A percentile compares a stretch with the other conserved stretches of the same genome.
Conservation (phyloP, 2,113 vertebrate genomes). For the Epinephelus lanceolatus region DNA sequence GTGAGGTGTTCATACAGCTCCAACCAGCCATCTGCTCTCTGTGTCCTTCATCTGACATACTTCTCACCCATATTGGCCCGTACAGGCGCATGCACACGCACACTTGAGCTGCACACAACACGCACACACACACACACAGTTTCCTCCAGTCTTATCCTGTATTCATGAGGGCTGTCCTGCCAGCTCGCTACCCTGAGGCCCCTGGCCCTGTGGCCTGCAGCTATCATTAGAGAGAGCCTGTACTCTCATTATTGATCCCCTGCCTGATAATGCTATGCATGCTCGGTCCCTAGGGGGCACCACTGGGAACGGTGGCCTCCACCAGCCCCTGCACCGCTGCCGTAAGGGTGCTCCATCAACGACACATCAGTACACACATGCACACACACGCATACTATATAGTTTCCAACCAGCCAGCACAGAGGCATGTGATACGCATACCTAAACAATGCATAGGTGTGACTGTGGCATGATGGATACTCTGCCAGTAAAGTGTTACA, state of each 20-base stretch:
- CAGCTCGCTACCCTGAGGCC: slow-evolving; percentile 80
- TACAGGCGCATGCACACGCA: slow-evolving; percentile 43
- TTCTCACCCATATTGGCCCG: slow-evolving; percentile 70
- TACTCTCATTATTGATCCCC: slow-evolving; percentile 87
- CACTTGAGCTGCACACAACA: slow-evolving; percentile 40
- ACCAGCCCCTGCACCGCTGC: slow-evolving; percentile 57
- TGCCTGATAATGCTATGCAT: slow-evolving; percentile 81
- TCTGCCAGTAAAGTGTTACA: slow-evolving; percentile 16
- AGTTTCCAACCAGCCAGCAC: slow-evolving; percentile 20
- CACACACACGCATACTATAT: not conserved
- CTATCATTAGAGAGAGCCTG: slow-evolving; percentile 86
- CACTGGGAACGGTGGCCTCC: slow-evolving; percentile 76
- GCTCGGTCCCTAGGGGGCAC: slow-evolving; percentile 73
- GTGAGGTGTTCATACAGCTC: slow-evolving; percentile 60
- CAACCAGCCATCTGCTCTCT: slow-evolving; percentile 79
- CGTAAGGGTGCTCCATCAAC: slow-evolving; percentile 69
- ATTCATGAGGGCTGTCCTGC: slow-evolving; percentile 82
- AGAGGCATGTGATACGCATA: slow-evolving; percentile 41
- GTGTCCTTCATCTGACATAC: slow-evolving; percentile 83
- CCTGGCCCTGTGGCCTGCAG: slow-evolving; percentile 85
- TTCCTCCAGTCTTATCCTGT: slow-evolving; percentile 66
- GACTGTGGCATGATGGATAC: slow-evolving; percentile 20
- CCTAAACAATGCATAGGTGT: slow-evolving; percentile 31
- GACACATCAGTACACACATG: slow-evolving; percentile 50
- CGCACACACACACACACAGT: slow-evolving; percentile 40